Evolutionary conservation across 2,113 vertebrate genomes (phyloP).

Genomic region (Notiomystis cincta): DNA sequence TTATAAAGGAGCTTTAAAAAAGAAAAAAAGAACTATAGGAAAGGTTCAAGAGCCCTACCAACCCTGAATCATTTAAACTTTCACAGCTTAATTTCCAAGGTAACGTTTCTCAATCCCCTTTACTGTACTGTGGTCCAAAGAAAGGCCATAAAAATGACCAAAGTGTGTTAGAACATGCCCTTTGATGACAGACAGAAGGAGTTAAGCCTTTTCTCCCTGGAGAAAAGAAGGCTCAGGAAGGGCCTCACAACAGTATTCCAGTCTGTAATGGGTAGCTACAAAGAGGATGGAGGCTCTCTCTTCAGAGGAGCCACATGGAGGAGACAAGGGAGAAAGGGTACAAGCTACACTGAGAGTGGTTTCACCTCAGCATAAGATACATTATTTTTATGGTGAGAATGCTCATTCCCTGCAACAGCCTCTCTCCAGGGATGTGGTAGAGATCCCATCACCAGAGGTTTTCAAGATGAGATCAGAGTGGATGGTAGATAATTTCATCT

Average conservation of each 20-base stretch:
- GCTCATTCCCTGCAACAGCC: neutral
- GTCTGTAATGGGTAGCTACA: neutral
- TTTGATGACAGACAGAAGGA: neutral
- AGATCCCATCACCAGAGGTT: neutral
- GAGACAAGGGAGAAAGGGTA: neutral
- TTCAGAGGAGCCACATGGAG: neutral
- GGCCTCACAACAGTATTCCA: neutral
- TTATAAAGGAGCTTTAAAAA: neutral
- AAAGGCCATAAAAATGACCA: neutral
- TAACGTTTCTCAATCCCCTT: neutral
- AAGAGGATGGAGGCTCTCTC: neutral
- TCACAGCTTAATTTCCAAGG: neutral
- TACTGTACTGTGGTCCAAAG: neutral
- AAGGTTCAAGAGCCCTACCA: neutral
- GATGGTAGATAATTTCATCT: neutral
- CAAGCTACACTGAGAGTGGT: fast-evolving
- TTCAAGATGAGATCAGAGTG: neutral
- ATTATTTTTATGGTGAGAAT: neutral
- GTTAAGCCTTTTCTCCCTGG: neutral
- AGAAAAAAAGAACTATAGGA: neutral
- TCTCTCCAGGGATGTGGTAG: neutral
- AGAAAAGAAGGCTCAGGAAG: neutral
- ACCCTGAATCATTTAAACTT: neutral
- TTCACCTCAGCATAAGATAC: neutral
- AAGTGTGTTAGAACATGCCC: neutral